Base-by-base conservation (phyloP, 2,797 vertebrate species). In the Anomalospiza imberbis region DNA sequence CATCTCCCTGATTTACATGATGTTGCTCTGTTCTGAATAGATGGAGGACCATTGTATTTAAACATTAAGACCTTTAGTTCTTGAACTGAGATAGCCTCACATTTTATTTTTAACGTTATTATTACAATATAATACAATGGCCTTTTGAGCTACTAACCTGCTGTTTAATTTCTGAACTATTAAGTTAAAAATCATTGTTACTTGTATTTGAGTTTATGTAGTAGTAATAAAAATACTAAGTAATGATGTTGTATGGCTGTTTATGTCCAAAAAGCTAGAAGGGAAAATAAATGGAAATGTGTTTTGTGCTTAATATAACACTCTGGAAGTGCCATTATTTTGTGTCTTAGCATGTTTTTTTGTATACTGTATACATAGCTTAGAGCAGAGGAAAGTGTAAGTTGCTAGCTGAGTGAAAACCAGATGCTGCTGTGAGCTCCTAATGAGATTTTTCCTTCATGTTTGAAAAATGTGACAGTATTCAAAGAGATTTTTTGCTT, bases 1-100 rank as follows among this genome's bases (percentile, higher is more conserved):
- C 81, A 85, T 55, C 80, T 97, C 91, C 94, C 91, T 94, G 95
- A 97, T 97, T 97, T 94, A 89, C 20, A 12, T 95, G 96, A 86
- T 93, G 51, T 85, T 8, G 4, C 67, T 88, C 54, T 80, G n/a
- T 78, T 83, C 80, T 63, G 72, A 76, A 22, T 81, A 28, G 60
- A 36, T 62, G 36, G n/a, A 66, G 6, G 17, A 50, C 38, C 13
- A 8, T 16, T 60, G 8, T 75, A 65, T 89, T 77, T 76, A 78
- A 61, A 51, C 34, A 25, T 55, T 40, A 21, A 48, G 63, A 65
- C 53, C 34, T 58, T 77, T 55, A 65, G 17, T 44, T 85, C 57
- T 89, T 83, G 34, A 71, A 51, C 29, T 48, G 75, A 74, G 62
- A n/a, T 38, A 38, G 17, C 40, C 10, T 70, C 13, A 55, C 4